Conservation (phyloP, 2,797 vertebrate genomes). For the Ateles fusciceps region DNA sequence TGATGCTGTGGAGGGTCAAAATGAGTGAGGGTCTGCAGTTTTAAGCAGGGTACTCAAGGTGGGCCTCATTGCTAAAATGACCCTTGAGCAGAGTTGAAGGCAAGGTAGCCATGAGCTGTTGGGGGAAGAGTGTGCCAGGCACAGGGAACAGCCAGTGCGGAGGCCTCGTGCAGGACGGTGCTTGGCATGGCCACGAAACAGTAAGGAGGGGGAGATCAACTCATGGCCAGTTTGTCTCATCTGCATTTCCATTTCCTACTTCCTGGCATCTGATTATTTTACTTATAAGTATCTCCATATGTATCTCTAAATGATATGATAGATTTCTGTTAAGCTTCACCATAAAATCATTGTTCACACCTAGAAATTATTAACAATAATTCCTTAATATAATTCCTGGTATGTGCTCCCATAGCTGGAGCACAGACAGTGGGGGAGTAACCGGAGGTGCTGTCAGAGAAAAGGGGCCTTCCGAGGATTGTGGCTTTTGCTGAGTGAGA, state of each 20-base stretch:
- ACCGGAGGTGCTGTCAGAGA: background rate
- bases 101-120: background rate
- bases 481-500: background rate
- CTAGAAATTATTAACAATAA: background rate
- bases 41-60: background rate
- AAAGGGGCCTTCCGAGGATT: background rate
- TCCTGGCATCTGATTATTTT: background rate
- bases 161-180: background rate
- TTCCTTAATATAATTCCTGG: background rate
- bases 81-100: background rate
- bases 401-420: background rate
- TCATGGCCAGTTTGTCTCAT: background rate
- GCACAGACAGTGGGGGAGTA: accelerated
- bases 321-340: background rate
- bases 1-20: background rate
- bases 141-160: background rate
- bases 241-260: background rate
- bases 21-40: background rate
- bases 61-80: background rate
- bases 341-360: background rate
- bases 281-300: background rate
- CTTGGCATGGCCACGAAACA: background rate
- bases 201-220: background rate
- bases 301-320: background rate
- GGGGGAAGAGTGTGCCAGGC: background rate